Percentiles rank a stretch among this genome's conserved stretches.
These are phyloP conservation scores for Chlorocebus sabaeus DNA, from an alignment of 2,113 vertebrate species.

Conservation along the genomic window DNA sequence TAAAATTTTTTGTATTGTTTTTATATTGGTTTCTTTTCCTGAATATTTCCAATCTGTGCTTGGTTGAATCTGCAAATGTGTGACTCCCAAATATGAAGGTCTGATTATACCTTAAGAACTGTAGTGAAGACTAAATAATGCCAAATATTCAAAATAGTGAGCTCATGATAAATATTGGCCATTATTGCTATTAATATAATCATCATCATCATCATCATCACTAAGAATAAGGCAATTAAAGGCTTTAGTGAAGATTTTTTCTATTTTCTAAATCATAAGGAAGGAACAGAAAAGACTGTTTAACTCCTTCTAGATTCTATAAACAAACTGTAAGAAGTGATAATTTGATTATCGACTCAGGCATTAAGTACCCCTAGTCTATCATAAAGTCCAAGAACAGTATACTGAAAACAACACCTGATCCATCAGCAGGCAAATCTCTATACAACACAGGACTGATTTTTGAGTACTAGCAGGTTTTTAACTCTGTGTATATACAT, in stretches of 20 bases:
- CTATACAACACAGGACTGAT: not conserved
- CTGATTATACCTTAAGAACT: not conserved
- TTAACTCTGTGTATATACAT: not conserved
- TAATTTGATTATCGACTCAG: not conserved
- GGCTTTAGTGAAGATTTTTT: not conserved
- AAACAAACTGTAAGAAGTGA: not conserved
- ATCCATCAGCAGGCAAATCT: not conserved
- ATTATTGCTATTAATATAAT: not conserved
- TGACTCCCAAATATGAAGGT: not conserved
- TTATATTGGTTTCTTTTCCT: not conserved
- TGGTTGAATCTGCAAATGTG: not conserved
- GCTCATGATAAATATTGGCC: not conserved
- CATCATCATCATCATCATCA: not conserved
- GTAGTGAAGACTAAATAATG: not conserved
- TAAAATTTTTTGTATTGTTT: not conserved
- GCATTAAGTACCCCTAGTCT: conserved; percentile 7
- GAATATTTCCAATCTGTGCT: not conserved
- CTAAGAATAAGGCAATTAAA: conserved; percentile 9
- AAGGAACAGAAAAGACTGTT: not conserved
- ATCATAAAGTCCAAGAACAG: not conserved
- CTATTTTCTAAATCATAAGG: conserved; percentile 32
- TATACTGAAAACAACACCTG: conserved; percentile 9
- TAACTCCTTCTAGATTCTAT: not conserved
- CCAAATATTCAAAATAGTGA: conserved; percentile 25
- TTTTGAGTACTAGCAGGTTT: not conserved